These are phyloP conservation scores for Apamea sordens DNA, from an alignment of 2,888 invertebrate genomes.

Conservation along the genomic window DNA sequence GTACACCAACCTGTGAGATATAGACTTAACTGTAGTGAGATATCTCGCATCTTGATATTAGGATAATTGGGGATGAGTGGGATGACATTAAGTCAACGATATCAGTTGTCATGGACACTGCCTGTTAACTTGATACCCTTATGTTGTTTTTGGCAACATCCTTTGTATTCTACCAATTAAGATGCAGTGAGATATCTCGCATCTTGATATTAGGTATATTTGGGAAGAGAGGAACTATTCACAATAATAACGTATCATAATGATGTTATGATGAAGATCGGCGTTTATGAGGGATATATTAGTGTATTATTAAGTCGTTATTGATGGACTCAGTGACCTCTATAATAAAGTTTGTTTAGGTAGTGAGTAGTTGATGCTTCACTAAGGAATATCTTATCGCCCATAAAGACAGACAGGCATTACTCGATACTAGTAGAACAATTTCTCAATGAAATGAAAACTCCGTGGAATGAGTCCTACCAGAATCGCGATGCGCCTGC, in stretches of 20 bases:
- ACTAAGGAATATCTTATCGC: background rate
- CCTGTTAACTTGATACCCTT: no score
- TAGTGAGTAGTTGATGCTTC: background rate
- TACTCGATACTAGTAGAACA: background rate
- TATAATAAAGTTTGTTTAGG: background rate
- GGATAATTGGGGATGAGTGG: background rate
- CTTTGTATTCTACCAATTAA: no score
- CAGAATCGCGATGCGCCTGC: no score
- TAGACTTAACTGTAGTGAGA: no score
- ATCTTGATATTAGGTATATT: no score
- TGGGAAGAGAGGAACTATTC: background rate
- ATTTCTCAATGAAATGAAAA: background rate
- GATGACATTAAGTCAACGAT: background rate
- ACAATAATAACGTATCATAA: background rate
- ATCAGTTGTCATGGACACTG: no score
- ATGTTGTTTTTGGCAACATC: no score
- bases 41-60: no score
- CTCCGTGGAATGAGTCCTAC: background rate
- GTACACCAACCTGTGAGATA: no score
- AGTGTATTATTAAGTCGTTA: background rate
- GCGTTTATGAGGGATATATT: background rate
- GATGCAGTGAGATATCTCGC: no score
- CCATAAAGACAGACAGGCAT: background rate
- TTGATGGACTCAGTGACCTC: background rate
- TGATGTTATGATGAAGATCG: slow-evolving; percentile 12